Evolutionary conservation across 2,797 vertebrate genomes (phyloP), one percentile per base, ranked within the genome.

Genomic region (Meriones psammophilus): DNA sequence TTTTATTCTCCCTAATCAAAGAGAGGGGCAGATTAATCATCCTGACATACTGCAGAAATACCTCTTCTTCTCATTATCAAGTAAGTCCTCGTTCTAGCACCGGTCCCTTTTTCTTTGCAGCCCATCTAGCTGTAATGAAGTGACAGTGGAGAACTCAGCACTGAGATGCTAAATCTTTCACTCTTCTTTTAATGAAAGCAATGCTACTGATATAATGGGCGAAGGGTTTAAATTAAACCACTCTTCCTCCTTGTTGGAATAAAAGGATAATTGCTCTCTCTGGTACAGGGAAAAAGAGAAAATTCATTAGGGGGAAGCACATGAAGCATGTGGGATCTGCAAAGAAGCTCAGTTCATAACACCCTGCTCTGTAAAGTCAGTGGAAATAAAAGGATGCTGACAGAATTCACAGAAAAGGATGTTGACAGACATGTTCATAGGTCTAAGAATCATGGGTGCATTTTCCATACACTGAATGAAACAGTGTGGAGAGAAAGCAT

Each of bases 181-280:
- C 54, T 92, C 87, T 76, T 36, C 22, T 69, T 78, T 94, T 88
- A 85, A 93, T 74, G 20, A 90, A 89, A 92, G 7, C 5, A 66
- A 12, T 83, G 8, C 56, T 89, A 88, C 46, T 86, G 39, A 93
- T 69, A 42, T 28, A 89, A 88, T 18, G 60, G 42, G 74, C 3
- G 39, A 87, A 87, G 22, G 50, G 7, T 76, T 86, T 8, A 87
- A 73, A 76, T 64, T 88, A 94, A 91, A 81, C 66, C 68, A 50
- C 4, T 39, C 39, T 69, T 74, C 24, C 1, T 8, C 24, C 13
- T 97, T 12, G n/a, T n/a, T 88, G 62, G 17, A 87, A 88, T 88
- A 80, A 94, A 79, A 79, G 22, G 17, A 92, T 36, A 74, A 36
- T 84, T 85, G 68, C 12, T 91, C 13, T 62, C 13, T 68, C 69